Evolutionary conservation across 2,113 vertebrate genomes (phyloP).

Genomic region (Mesoclemmys tuberculata): DNA sequence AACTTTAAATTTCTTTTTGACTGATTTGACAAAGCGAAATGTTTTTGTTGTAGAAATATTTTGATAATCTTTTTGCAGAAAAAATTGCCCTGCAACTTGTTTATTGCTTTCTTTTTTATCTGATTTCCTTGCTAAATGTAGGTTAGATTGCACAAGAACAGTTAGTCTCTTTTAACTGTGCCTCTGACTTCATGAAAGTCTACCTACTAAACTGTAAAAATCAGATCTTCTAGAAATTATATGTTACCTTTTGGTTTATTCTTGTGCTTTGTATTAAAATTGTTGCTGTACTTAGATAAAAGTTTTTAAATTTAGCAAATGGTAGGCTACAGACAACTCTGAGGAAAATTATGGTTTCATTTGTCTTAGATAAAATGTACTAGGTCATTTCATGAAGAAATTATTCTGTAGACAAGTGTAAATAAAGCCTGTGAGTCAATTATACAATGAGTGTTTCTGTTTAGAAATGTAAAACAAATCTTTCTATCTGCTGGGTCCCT

Average conservation of each 20-base stretch:
- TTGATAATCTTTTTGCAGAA: slow-evolving; percentile 77
- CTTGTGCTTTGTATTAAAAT: slow-evolving; percentile 80
- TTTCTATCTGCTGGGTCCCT: background rate
- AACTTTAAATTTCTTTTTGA: slow-evolving; percentile 38
- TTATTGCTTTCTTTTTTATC: slow-evolving; percentile 67
- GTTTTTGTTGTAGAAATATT: slow-evolving; percentile 74
- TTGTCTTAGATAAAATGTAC: slow-evolving; percentile 79
- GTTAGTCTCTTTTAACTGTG: slow-evolving; percentile 81
- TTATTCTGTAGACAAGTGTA: slow-evolving; percentile 83
- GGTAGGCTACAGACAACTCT: slow-evolving; percentile 57
- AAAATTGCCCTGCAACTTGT: slow-evolving; percentile 58
- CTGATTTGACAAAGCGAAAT: slow-evolving; percentile 56
- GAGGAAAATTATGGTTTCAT: slow-evolving; percentile 70
- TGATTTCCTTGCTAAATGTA: slow-evolving; percentile 73
- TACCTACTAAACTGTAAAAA: slow-evolving; percentile 75
- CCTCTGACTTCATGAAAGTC: slow-evolving; percentile 78
- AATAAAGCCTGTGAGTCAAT: slow-evolving; percentile 84
- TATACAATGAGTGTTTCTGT: slow-evolving; percentile 57
- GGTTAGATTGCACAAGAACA: slow-evolving; percentile 80
- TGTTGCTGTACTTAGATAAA: slow-evolving; percentile 77
- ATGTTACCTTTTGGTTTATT: slow-evolving; percentile 76
- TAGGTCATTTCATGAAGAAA: slow-evolving; percentile 73
- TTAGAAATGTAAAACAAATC: slow-evolving; percentile 42
- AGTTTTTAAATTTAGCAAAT: slow-evolving; percentile 74
- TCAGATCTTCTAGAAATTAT: slow-evolving; percentile 66